phyloP scores from a whole-genome alignment of 2,113 vertebrate genomes.

The Paramisgurnus dabryanus region DNA sequence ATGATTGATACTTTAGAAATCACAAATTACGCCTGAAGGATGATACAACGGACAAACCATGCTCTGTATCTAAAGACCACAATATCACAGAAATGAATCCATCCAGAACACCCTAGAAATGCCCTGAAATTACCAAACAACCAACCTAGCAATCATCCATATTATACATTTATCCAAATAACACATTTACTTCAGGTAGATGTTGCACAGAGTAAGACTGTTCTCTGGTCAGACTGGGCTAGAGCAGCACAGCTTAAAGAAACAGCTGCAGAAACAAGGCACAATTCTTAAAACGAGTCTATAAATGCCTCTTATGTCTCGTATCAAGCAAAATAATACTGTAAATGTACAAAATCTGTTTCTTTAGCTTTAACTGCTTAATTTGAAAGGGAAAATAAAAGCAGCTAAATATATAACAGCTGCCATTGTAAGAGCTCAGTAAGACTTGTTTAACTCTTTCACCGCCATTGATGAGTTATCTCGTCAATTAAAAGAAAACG shows the following conservation, averaged over 20 bases:
- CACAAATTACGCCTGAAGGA: no score
- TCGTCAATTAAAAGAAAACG: no score
- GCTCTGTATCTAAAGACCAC: no score
- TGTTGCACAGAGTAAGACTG: not conserved
- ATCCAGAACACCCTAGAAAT: no score
- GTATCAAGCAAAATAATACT: conserved; percentile 7
- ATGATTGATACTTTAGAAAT: no score
- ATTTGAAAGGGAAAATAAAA: conserved; percentile 36
- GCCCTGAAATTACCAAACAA: no score
- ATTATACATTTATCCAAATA: no score
- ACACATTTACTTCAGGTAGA: not conserved
- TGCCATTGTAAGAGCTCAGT: conserved; percentile 31
- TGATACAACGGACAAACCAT: no score
- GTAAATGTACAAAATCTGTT: conserved; percentile 35
- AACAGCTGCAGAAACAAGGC: conserved; percentile 17
- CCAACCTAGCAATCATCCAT: no score
- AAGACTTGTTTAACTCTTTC: not conserved
- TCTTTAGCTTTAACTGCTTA: conserved; percentile 13
- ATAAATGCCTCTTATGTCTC: conserved; percentile 10
- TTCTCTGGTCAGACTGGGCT: not conserved
- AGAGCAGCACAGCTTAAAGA: not conserved
- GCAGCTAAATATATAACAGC: conserved; percentile 23
- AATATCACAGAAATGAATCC: no score
- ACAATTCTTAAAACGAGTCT: not conserved
- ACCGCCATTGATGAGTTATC: no score